A percentile compares a stretch with the other conserved stretches of the same genome.
Conservation (phyloP, 2,888 invertebrate genomes). For the Drosophila dives region DNA sequence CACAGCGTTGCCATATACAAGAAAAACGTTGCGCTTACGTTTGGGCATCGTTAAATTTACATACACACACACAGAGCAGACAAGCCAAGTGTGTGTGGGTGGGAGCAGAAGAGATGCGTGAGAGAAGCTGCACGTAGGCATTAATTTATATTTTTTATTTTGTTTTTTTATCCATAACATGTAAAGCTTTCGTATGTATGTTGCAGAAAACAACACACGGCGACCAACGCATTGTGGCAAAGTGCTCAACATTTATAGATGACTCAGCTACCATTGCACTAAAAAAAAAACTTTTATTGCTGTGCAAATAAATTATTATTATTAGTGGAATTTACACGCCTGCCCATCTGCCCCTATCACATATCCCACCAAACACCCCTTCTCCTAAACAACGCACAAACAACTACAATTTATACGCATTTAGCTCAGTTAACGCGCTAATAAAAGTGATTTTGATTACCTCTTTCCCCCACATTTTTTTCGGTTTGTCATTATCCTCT, state of each 20-base stretch:
- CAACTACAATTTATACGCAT: constrained; percentile 35
- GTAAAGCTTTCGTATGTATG: not conserved
- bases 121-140: constrained; percentile 55
- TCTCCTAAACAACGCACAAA: not conserved
- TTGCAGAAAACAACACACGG: constrained; percentile 8
- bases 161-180: constrained; percentile 6
- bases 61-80: constrained; percentile 7
- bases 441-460: constrained; percentile 47
- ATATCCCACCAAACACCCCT: not conserved
- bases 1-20: constrained; percentile 64
- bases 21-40: constrained; percentile 41
- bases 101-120: constrained; percentile 10
- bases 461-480: constrained; percentile 6
- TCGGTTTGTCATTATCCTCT: constrained; percentile 44
- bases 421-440: constrained; percentile 37
- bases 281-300: constrained; percentile 44
- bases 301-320: constrained; percentile 29
- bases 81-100: not conserved
- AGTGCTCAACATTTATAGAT: constrained; percentile 4
- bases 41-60: constrained; percentile 43
- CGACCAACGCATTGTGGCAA: constrained; percentile 51
- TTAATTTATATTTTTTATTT: not conserved
- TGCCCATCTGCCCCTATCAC: not conserved
- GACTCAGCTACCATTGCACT: constrained; percentile 5
- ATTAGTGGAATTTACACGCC: constrained; percentile 22